Conservation (phyloP, 2,888 invertebrate genomes). For the Spialia ferax region DNA sequence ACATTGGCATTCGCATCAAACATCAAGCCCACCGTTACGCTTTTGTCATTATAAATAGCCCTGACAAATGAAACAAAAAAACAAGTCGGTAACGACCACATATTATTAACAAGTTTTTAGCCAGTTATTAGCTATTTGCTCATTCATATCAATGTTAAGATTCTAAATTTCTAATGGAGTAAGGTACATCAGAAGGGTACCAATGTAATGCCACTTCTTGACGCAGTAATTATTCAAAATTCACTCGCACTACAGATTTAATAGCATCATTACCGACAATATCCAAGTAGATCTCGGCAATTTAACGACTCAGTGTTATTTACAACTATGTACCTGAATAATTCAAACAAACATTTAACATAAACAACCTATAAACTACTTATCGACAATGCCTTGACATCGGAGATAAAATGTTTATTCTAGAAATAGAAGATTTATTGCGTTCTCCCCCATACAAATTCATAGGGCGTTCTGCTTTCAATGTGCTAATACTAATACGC, state of each 20-base stretch:
- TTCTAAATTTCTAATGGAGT: neutral
- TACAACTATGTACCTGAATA: neutral
- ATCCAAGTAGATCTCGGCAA: slow-evolving; percentile 33
- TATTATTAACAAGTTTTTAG: too few species aligned
- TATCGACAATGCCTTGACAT: slow-evolving; percentile 10
- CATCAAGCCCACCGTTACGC: slow-evolving; percentile 58
- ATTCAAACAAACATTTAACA: neutral
- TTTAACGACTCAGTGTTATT: neutral
- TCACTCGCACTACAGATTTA: slow-evolving; percentile 61
- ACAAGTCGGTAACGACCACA: neutral
- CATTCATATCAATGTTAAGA: neutral
- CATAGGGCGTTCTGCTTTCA: slow-evolving; percentile 60
- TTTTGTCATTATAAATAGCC: slow-evolving; percentile 57
- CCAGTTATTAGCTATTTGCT: too few species aligned
- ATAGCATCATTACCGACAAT: slow-evolving; percentile 66
- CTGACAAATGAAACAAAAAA: slow-evolving; percentile 26
- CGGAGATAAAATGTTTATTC: slow-evolving; percentile 16
- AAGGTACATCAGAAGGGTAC: too few species aligned
- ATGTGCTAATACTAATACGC: slow-evolving; percentile 77
- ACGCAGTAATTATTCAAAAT: neutral
- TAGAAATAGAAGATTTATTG: slow-evolving; percentile 29
- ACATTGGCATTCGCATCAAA: slow-evolving; percentile 55
- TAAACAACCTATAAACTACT: slow-evolving; percentile 12
- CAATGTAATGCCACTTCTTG: neutral
- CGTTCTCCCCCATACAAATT: slow-evolving; percentile 44